Percentiles rank a stretch among this genome's conserved stretches.
phyloP scores from a whole-genome alignment of 2,113 vertebrate species.

The Cyrtonyx montezumae region DNA sequence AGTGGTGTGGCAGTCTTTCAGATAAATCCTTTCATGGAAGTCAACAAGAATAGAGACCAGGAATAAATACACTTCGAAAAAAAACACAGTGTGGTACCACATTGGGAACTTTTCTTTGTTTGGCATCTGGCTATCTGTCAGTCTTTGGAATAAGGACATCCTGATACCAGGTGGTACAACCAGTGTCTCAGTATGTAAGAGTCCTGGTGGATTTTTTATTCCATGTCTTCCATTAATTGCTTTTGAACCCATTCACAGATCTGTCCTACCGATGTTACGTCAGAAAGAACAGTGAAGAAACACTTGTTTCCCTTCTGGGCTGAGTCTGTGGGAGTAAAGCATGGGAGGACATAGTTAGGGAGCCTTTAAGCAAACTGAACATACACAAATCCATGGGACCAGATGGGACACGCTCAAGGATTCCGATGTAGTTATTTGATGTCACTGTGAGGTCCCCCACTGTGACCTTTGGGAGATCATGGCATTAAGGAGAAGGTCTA shows the following conservation, averaged over 20 bases:
- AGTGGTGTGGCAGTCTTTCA: not conserved
- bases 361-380: not conserved
- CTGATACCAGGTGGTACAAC: not conserved
- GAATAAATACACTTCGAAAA: not conserved
- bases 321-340: not conserved
- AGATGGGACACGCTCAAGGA: not conserved
- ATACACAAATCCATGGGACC: not conserved
- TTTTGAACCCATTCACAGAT: not conserved
- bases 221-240: not conserved
- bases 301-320: not conserved
- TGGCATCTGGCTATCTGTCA: not conserved
- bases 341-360: not conserved
- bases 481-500: not conserved
- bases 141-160: not conserved
- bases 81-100: not conserved
- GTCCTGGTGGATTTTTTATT: not conserved
- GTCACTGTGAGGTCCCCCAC: not conserved
- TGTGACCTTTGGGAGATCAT: not conserved
- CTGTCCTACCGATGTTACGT: not conserved
- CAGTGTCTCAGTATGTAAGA: not conserved
- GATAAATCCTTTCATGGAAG: not conserved
- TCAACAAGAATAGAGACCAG: not conserved
- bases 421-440: not conserved
- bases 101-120: not conserved
- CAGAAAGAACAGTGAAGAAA: not conserved